Evolutionary conservation across 2,797 vertebrate species (phyloP).

Genomic region (Pipistrellus kuhlii): DNA sequence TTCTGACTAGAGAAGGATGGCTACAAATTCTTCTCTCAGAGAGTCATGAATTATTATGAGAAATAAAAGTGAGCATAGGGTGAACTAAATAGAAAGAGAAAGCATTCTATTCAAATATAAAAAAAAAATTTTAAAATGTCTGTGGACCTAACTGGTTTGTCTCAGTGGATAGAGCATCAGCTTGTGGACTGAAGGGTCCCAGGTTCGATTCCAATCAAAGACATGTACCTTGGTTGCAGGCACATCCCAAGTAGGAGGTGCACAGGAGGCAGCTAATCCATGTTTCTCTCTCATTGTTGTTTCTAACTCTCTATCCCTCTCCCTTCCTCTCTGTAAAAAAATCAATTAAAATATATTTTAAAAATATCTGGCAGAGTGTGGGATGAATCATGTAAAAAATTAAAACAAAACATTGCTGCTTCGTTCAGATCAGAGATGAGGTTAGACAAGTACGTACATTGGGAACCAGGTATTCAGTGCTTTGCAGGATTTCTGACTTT

Average conservation of each 20-base stretch:
- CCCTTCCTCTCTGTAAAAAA: no score
- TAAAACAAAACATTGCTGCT: neutral
- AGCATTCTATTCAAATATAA: neutral
- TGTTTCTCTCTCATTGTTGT: no score
- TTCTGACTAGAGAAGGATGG: neutral
- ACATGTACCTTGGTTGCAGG: no score
- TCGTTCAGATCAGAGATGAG: neutral
- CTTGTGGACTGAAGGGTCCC: no score
- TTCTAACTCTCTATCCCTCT: no score
- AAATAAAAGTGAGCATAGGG: constrained; percentile 19
- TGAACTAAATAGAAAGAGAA: neutral
- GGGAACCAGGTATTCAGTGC: neutral
- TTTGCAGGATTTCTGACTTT: constrained; percentile 29
- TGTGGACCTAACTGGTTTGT: no score
- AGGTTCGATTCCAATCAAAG: no score
- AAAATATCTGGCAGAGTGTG: neutral
- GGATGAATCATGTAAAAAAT: neutral
- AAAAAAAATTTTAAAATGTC: neutral
- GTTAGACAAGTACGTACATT: neutral
- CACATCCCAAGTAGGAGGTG: no score
- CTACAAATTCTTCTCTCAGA: neutral
- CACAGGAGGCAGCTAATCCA: no score
- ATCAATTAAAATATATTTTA: neutral
- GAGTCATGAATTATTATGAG: neutral
- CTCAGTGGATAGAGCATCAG: no score